Evolutionary conservation across 2,113 vertebrate species (phyloP).

Genomic region (Mastomys natalensis): DNA sequence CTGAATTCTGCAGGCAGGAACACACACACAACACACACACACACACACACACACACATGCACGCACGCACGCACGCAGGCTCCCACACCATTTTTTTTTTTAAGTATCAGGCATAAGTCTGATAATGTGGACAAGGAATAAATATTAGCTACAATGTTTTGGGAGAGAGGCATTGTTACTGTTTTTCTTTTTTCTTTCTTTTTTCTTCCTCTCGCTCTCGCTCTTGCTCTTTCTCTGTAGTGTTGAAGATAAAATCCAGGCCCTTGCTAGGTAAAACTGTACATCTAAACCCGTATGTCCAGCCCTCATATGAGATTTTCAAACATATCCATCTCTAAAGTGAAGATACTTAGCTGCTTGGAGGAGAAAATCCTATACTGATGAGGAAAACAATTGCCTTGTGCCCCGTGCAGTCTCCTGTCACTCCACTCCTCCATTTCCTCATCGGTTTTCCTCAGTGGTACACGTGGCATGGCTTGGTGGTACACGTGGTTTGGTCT

Average conservation of each 20-base stretch:
- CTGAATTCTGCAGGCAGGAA: not conserved
- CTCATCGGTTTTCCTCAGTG: not conserved
- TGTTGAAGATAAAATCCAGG: not conserved
- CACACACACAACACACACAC: not conserved
- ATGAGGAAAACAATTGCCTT: not conserved
- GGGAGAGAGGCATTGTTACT: not conserved
- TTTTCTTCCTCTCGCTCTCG: accelerated
- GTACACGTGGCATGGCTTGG: not conserved
- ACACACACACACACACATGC: not conserved
- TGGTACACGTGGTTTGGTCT: not conserved
- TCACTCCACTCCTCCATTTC: accelerated
- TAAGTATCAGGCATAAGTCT: not conserved
- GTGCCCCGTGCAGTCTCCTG: not conserved
- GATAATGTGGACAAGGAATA: not conserved
- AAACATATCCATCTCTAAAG: not conserved
- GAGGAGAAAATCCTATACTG: not conserved
- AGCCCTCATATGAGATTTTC: not conserved
- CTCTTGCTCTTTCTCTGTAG: too few species aligned
- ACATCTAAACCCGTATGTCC: not conserved
- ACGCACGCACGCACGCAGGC: not conserved
- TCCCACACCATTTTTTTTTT: not conserved
- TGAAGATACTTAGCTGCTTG: not conserved
- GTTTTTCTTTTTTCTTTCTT: not conserved
- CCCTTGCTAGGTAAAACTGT: not conserved
- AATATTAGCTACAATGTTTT: not conserved